Evolutionary conservation across 64 coral and sea anemone genomes (phyloP).

Genomic region (Hydrozoanthus tunicans): DNA sequence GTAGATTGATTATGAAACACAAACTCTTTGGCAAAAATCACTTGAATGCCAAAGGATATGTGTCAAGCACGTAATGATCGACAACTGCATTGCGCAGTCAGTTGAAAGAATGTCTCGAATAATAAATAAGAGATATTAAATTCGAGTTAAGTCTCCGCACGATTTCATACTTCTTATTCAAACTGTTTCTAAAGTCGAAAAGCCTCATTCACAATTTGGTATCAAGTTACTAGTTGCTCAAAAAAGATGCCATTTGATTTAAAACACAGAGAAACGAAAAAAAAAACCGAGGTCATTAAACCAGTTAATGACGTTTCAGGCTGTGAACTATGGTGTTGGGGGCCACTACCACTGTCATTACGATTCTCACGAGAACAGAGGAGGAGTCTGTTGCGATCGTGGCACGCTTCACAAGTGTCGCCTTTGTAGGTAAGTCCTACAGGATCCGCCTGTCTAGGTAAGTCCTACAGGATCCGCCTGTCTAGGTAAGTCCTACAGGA

Average conservation of each 20-base stretch:
- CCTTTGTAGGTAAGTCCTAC: slow-evolving; percentile 69
- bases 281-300: not conserved
- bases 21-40: too few species aligned
- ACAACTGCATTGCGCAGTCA: too few species aligned
- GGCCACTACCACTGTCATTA: slow-evolving; percentile 67
- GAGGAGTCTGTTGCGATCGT: slow-evolving; percentile 69
- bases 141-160: too few species aligned
- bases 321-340: slow-evolving; percentile 37
- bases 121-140: too few species aligned
- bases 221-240: not conserved
- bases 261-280: not conserved
- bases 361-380: slow-evolving; percentile 64
- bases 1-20: too few species aligned
- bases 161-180: too few species aligned
- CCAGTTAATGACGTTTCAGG: not conserved
- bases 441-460: not conserved
- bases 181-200: too few species aligned
- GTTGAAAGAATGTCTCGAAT: too few species aligned
- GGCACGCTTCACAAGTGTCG: slow-evolving; percentile 59
- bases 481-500: not conserved
- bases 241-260: not conserved
- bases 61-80: too few species aligned
- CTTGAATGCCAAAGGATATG: too few species aligned
- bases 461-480: not conserved
- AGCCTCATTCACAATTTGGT: too few species aligned